These are phyloP conservation scores for Helicoverpa zea DNA, from an alignment of 1,140 invertebrate species.

Conservation along the genomic window DNA sequence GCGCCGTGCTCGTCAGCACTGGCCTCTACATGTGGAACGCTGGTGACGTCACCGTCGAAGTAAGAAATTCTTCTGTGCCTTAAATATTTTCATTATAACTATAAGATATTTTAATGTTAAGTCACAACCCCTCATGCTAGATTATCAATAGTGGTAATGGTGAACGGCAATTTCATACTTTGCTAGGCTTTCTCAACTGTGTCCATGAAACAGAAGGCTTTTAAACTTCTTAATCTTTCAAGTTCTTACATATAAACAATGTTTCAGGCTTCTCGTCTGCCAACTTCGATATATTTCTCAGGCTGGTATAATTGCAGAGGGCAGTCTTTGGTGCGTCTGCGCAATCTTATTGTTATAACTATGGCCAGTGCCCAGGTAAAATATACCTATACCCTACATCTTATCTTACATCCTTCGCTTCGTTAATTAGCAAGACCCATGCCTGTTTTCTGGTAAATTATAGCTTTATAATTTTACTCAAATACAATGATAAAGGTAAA, in stretches of 20 bases:
- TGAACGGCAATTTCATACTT: too few species aligned
- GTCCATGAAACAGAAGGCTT: too few species aligned
- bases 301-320: constrained; percentile 61
- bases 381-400: too few species aligned
- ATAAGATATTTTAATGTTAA: too few species aligned
- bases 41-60: constrained; percentile 67
- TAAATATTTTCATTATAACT: too few species aligned
- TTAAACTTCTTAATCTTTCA: too few species aligned
- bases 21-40: constrained; percentile 66
- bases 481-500: background rate
- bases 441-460: too few species aligned
- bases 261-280: constrained; percentile 58
- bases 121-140: too few species aligned
- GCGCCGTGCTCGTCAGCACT: constrained; percentile 55
- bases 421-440: too few species aligned
- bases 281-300: constrained; percentile 60
- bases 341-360: constrained; percentile 55
- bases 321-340: constrained; percentile 37
- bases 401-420: too few species aligned
- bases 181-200: too few species aligned
- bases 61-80: background rate
- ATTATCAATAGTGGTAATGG: too few species aligned
- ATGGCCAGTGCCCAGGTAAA: constrained; percentile 57
- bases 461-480: background rate
- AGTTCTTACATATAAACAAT: background rate